These are phyloP conservation scores for Mandrillus leucophaeus DNA, from an alignment of 2,113 vertebrate species.

Conservation along the genomic window DNA sequence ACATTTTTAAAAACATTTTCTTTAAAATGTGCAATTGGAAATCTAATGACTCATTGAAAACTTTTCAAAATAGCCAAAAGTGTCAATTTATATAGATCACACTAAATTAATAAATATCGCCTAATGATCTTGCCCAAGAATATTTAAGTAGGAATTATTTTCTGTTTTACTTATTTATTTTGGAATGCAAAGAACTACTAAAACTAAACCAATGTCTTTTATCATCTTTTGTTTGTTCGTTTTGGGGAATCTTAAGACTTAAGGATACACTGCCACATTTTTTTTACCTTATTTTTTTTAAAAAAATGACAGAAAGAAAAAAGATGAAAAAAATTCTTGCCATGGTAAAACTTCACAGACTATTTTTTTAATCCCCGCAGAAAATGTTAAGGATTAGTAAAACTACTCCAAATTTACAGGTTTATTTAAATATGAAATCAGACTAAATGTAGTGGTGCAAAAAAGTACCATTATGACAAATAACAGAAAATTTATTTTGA, in stretches of 20 bases:
- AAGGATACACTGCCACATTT: not conserved
- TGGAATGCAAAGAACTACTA: constrained; percentile 30
- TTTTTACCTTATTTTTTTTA: no score
- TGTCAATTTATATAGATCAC: not conserved
- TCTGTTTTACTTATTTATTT: not conserved
- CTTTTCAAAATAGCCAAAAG: not conserved
- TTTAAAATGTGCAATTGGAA: not conserved
- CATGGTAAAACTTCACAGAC: constrained; percentile 4
- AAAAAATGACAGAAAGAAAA: no score
- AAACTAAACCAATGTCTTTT: constrained; percentile 19
- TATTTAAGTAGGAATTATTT: constrained; percentile 19
- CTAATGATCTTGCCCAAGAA: not conserved
- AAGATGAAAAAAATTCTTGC: not conserved
- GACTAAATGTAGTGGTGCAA: constrained; percentile 30
- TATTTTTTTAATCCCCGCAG: constrained; percentile 19
- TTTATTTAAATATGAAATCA: constrained; percentile 61
- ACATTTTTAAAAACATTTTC: not conserved
- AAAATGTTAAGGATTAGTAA: constrained; percentile 66
- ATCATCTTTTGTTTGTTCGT: constrained; percentile 8
- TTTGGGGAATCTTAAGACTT: constrained; percentile 37
- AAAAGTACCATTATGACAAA: constrained; percentile 58
- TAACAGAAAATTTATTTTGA: constrained; percentile 67
- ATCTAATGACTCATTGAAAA: not conserved
- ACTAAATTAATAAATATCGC: not conserved
- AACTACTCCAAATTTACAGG: constrained; percentile 36